These are phyloP conservation scores for Brenthis ino DNA, from an alignment of 2,888 invertebrate species.

Conservation along the genomic window DNA sequence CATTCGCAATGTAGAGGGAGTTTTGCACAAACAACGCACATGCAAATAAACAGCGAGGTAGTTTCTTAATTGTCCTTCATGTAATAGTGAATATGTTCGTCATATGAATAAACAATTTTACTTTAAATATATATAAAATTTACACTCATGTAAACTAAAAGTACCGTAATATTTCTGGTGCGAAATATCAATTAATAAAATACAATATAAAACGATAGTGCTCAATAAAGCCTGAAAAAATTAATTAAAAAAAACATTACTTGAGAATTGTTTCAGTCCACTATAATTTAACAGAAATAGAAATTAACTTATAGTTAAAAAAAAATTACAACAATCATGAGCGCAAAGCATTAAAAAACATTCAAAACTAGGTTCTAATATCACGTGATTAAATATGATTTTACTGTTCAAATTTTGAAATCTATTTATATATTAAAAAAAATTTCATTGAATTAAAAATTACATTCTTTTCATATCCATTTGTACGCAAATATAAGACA, in stretches of 20 bases:
- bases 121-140: background rate
- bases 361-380: slow-evolving; percentile 68
- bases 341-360: slow-evolving; percentile 3
- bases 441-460: no score
- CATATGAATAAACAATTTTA: background rate
- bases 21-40: slow-evolving; percentile 42
- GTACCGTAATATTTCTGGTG: background rate
- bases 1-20: background rate
- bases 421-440: no score
- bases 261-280: slow-evolving; percentile 44
- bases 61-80: slow-evolving; percentile 16
- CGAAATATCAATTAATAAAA: background rate
- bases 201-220: slow-evolving; percentile 27
- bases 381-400: slow-evolving; percentile 62
- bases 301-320: slow-evolving; percentile 58
- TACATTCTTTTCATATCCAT: no score
- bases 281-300: slow-evolving; percentile 30
- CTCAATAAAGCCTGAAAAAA: slow-evolving; percentile 51
- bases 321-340: slow-evolving; percentile 62
- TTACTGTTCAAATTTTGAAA: slow-evolving; percentile 26
- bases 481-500: no score
- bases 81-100: slow-evolving; percentile 5
- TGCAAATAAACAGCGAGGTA: slow-evolving; percentile 48
- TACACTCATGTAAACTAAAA: background rate
- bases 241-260: slow-evolving; percentile 33